Evolutionary conservation across 2,888 invertebrate species (phyloP).

Genomic region (Antitype chi): DNA sequence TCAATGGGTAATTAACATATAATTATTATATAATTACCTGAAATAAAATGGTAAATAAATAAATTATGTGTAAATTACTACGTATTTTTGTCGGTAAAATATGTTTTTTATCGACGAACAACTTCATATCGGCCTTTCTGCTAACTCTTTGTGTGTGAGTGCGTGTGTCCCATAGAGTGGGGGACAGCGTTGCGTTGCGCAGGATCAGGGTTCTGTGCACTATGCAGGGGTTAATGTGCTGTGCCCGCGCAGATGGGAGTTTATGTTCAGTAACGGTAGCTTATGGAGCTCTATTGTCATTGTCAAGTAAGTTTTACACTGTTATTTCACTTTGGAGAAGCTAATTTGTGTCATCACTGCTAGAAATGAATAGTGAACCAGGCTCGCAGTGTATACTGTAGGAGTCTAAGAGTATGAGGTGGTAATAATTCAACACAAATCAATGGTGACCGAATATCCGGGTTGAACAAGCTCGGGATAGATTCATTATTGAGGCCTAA

Average conservation of each 20-base stretch:
- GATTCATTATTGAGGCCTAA: background rate
- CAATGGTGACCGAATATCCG: background rate
- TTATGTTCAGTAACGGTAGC: background rate
- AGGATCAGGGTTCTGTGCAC: background rate
- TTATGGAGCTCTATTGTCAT: background rate
- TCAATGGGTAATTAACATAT: too few species aligned
- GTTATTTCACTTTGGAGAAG: background rate
- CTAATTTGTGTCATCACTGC: background rate
- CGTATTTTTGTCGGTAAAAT: background rate
- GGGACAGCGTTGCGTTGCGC: background rate
- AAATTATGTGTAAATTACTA: background rate
- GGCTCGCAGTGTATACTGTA: background rate
- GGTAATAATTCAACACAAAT: background rate
- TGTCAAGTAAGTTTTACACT: background rate
- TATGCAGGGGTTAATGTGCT: slow-evolving; percentile 36
- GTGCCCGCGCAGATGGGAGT: slow-evolving; percentile 40
- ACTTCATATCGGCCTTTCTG: background rate
- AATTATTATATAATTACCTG: background rate
- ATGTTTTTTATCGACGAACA: background rate
- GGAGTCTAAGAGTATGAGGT: background rate
- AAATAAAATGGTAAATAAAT: background rate
- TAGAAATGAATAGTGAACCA: background rate
- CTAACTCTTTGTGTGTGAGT: background rate
- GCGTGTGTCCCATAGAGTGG: background rate
- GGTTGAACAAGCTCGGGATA: background rate